Evolutionary conservation across 1,140 invertebrate species (phyloP), one percentile per base, ranked within the genome.

Genomic region (Phymorhynchus buccinoides): DNA sequence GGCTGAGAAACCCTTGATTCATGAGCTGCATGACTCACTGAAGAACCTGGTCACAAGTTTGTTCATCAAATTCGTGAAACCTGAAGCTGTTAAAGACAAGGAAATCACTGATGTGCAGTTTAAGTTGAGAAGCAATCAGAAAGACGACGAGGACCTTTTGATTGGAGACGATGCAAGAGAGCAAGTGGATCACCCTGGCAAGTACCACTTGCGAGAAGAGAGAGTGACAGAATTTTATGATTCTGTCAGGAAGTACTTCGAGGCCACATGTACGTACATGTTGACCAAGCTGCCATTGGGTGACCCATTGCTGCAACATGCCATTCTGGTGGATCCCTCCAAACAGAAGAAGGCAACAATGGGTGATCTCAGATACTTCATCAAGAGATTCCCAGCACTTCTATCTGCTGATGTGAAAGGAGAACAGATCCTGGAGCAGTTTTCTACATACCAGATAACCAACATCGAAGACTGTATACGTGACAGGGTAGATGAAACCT

Each of bases 131-230:
- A 18, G 39, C 16, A 52, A 42, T 14, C 41, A 52, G 30, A 80
- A 80, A 35, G 27, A 18, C 4, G 48, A 80, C n/a, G 32, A 30
- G 16, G 30, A 80, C 12, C 79, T 80, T 12, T 39, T 80, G 18
- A 80, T 80, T 48, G 52, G 79, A 80, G 39, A 44, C 9, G 79
- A 44, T 27, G 41, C 42, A 44, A 80, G 32, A 48, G 41, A 44
- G 16, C 27, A 37, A 16, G 1, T 80, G 16, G 16, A 42, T 27
- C 22, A 52, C 4, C 18, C 22, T 30, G 41, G 52, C 18, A 52
- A 42, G 39, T 27, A 80, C 48, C 30, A 44, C 30, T 27, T 80
- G 4, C 44, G 22, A 27, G 27, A 12, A 39, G 42, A 80, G 9
- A 27, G 1, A 27, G 18, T 32, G 9, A 48, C 1, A 52, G n/a